phyloP scores from a whole-genome alignment of 2,113 vertebrate genomes.

The Labrus mixtus region DNA sequence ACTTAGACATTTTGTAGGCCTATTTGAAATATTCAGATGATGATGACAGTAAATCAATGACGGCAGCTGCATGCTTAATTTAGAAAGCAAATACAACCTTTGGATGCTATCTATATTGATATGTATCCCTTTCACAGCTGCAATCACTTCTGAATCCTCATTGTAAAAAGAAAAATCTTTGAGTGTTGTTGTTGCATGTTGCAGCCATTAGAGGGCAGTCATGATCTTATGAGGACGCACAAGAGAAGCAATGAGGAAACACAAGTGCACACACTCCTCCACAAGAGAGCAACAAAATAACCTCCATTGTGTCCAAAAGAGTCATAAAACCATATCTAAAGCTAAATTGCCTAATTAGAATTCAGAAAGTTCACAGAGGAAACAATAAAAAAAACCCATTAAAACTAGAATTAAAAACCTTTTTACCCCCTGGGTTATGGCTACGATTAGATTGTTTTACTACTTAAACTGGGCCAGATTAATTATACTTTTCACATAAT shows the following conservation, averaged over 20 bases:
- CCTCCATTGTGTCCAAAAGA: conserved; percentile 27
- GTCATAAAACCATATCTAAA: conserved; percentile 29
- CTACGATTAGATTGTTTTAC: conserved; percentile 6
- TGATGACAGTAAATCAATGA: neutral
- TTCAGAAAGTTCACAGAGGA: neutral
- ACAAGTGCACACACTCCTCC: conserved; percentile 13
- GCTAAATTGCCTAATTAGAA: conserved; percentile 15
- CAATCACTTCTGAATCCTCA: conserved; percentile 3
- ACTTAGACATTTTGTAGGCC: neutral
- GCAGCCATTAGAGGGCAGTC: conserved; percentile 69
- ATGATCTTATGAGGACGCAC: conserved; percentile 24
- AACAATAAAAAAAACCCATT: conserved; percentile 36
- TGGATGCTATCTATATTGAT: conserved; percentile 14
- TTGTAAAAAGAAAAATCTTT: neutral
- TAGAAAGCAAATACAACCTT: conserved; percentile 19
- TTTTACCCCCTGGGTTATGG: neutral
- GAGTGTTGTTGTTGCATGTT: conserved; percentile 13
- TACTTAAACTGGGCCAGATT: conserved; percentile 6
- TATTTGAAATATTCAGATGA: conserved; percentile 1
- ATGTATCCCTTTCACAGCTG: conserved; percentile 2
- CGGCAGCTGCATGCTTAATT: conserved; percentile 20
- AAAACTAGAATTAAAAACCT: neutral
- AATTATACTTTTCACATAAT: neutral
- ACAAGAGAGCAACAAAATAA: conserved; percentile 30
- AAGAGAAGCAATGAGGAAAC: neutral